These are phyloP conservation scores for Drymodes brunneopygia DNA, from an alignment of 2,113 vertebrate species.

Conservation along the genomic window DNA sequence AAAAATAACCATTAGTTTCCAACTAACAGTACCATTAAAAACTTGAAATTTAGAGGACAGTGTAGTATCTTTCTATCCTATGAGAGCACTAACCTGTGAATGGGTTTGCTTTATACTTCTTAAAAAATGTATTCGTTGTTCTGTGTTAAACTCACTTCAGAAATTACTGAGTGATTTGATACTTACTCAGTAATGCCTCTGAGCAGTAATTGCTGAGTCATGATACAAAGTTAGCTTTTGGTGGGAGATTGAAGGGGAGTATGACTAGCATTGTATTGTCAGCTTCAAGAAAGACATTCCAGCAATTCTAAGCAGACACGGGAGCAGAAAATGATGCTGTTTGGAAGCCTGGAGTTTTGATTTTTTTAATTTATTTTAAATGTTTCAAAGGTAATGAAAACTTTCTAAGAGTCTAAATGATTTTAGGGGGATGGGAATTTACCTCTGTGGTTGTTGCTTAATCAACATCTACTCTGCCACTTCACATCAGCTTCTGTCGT, in stretches of 20 bases:
- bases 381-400: not conserved
- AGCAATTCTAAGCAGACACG: not conserved
- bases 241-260: not conserved
- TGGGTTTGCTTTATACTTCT: not conserved
- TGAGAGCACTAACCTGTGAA: not conserved
- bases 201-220: not conserved
- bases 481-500: constrained; percentile 67
- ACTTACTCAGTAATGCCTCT: not conserved
- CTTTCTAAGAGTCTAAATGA: constrained; percentile 22
- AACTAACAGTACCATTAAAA: not conserved
- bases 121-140: not conserved
- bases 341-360: not conserved
- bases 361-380: not conserved
- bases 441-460: constrained; percentile 58
- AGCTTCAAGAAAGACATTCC: not conserved
- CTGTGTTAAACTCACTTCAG: not conserved
- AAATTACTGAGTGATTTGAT: not conserved
- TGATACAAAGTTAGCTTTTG: not conserved
- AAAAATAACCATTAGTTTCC: not conserved
- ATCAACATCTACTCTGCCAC: constrained; percentile 58
- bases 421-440: constrained; percentile 31
- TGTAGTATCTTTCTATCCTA: not conserved
- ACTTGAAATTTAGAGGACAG: not conserved
- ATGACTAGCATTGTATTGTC: not conserved
- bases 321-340: not conserved